A percentile compares a stretch with the other conserved stretches of the same genome.
phyloP scores from a whole-genome alignment of 1,140 invertebrate species.

The Pectinophora gossypiella region DNA sequence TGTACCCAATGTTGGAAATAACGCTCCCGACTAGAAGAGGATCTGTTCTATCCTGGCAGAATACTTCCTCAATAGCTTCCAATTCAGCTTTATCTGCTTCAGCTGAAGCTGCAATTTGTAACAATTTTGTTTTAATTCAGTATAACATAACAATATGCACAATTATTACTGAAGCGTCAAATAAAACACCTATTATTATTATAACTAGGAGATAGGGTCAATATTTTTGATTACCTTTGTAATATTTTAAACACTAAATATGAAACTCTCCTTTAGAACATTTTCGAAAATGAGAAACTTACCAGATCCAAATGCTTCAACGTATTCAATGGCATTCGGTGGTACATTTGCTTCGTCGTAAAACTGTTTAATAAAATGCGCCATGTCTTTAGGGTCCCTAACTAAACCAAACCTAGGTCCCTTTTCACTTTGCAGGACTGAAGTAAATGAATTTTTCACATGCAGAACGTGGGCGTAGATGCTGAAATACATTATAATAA shows the following conservation, averaged over 20 bases:
- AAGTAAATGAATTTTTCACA: constrained; percentile 74
- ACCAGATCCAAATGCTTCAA: constrained; percentile 85
- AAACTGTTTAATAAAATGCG: constrained; percentile 75
- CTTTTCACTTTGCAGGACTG: constrained; percentile 7
- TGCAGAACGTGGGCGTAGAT: constrained; percentile 83
- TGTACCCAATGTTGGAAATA: constrained; percentile 85
- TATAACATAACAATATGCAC: too few relatives aligned
- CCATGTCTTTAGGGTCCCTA: constrained; percentile 74
- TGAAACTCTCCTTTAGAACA: too few relatives aligned
- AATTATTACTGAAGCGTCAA: too few relatives aligned
- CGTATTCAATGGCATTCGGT: constrained; percentile 79
- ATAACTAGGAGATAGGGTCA: too few relatives aligned
- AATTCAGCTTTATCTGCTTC: constrained; percentile 51
- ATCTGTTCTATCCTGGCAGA: constrained; percentile 55
- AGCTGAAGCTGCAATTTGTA: constrained; percentile 64
- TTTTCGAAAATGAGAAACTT: constrained; percentile 25
- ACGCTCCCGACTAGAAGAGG: constrained; percentile 83
- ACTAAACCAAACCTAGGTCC: constrained; percentile 58
- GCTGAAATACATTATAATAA: too few relatives aligned
- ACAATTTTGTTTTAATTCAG: too few relatives aligned
- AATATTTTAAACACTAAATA: too few relatives aligned
- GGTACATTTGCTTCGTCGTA: constrained; percentile 79
- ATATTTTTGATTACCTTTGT: too few relatives aligned
- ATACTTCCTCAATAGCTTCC: constrained; percentile 42
- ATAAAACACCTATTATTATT: too few relatives aligned